phyloP scores from a whole-genome alignment of 2,888 invertebrate genomes.

The Odontomyia ornata region DNA sequence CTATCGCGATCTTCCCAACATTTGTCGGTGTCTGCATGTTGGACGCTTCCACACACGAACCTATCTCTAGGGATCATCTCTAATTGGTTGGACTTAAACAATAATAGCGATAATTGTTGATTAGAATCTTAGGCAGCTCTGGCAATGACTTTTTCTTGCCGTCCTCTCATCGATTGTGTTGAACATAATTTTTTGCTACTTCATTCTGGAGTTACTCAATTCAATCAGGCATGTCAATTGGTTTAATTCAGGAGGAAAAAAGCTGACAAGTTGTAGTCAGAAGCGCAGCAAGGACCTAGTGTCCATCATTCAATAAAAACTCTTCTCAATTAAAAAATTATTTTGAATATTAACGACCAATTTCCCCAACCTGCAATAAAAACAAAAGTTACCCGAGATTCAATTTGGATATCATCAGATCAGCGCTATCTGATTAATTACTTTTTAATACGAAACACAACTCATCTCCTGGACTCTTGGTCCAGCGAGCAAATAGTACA shows the following conservation, averaged over 20 bases:
- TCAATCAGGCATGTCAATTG: slow-evolving; percentile 7
- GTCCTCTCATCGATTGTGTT: not conserved
- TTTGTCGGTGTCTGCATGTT: not conserved
- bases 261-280: not conserved
- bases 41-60: not conserved
- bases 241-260: not conserved
- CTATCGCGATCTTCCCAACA: slow-evolving; percentile 15
- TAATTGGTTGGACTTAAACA: slow-evolving; percentile 49
- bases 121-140: slow-evolving; percentile 39
- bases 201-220: not conserved
- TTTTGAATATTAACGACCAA: no score
- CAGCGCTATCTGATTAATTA: no score
- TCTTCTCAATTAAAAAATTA: no score
- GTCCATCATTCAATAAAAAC: no score
- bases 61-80: slow-evolving; percentile 46
- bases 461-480: not conserved
- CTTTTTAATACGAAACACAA: not conserved
- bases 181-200: not conserved
- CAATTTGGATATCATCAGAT: no score
- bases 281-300: no score
- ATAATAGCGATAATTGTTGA: slow-evolving; percentile 50
- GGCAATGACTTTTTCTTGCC: slow-evolving; percentile 3
- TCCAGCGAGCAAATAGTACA: not conserved
- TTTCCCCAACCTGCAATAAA: no score
- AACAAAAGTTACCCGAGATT: no score